Percentiles rank a stretch among this genome's conserved stretches.
Evolutionary conservation across 2,888 invertebrate genomes (phyloP).

Genomic region (Hydrotaea diabolus): DNA sequence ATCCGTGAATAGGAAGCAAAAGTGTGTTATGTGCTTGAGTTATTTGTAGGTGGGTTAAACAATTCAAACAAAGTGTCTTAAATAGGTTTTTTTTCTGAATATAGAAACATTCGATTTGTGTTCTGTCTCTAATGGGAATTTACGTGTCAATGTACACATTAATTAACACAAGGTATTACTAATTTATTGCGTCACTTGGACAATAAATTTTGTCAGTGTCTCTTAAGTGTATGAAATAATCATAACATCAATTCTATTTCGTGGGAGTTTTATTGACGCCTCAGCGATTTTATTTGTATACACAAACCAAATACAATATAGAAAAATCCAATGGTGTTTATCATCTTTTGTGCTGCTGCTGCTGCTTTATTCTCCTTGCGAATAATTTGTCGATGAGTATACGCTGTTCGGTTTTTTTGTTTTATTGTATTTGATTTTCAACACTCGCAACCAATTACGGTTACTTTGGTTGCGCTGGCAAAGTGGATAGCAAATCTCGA

Average conservation of each 20-base stretch:
- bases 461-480: too few relatives aligned
- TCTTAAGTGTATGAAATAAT: neutral
- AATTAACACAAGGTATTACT: conserved; percentile 9
- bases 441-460: neutral
- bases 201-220: neutral
- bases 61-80: neutral
- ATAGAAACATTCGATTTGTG: neutral
- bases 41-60: neutral
- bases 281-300: conserved; percentile 48
- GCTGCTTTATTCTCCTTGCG: neutral
- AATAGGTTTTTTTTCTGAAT: neutral
- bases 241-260: conserved; percentile 30
- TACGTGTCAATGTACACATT: conserved; percentile 31
- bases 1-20: too few relatives aligned
- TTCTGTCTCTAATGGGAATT: conserved; percentile 1
- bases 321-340: conserved; percentile 29
- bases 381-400: conserved; percentile 42
- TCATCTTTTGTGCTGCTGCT: neutral
- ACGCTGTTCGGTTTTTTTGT: neutral
- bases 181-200: conserved; percentile 1
- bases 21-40: neutral
- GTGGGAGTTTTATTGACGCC: conserved; percentile 63
- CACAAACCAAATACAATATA: too few relatives aligned
- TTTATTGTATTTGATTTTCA: neutral
- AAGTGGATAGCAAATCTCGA: neutral